These are phyloP conservation scores for Latheticus oryzae DNA, from an alignment of 2,888 invertebrate species.

Conservation along the genomic window DNA sequence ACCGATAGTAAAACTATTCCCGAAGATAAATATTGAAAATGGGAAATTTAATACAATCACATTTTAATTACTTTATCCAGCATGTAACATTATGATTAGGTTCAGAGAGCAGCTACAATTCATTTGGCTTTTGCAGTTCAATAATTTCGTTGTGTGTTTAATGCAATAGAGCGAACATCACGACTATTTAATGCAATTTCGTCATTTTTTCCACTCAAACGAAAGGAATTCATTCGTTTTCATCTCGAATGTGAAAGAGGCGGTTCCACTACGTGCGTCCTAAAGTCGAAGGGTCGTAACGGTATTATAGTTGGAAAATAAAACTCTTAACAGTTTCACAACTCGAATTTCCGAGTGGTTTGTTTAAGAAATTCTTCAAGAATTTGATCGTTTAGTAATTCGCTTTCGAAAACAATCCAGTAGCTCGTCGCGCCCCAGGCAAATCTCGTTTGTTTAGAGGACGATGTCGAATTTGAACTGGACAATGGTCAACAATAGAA, in stretches of 20 bases:
- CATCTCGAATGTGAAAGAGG: constrained; percentile 29
- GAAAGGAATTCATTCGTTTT: constrained; percentile 29
- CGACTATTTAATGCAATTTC: no score
- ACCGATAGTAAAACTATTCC: constrained; percentile 5
- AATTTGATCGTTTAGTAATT: constrained; percentile 6
- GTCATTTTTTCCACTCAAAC: no score
- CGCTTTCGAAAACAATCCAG: neutral
- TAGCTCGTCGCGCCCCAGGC: constrained; percentile 1
- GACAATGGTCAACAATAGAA: constrained; percentile 57
- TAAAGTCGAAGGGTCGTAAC: constrained; percentile 35
- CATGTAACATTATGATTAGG: constrained; percentile 24
- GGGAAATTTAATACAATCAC: constrained; percentile 18
- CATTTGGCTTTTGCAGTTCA: constrained; percentile 33
- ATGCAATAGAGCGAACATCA: constrained; percentile 27
- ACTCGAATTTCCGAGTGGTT: constrained; percentile 29
- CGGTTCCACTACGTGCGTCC: constrained; percentile 38
- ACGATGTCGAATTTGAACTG: constrained; percentile 47
- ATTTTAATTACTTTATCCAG: constrained; percentile 30
- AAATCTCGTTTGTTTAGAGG: constrained; percentile 30
- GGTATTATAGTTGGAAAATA: constrained; percentile 46
- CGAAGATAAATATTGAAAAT: constrained; percentile 20
- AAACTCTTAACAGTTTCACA: constrained; percentile 41
- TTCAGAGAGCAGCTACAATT: constrained; percentile 24
- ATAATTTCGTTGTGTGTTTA: constrained; percentile 34
- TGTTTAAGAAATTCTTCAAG: no score